These are phyloP conservation scores for Ptilodon capucinus DNA, from an alignment of 2,888 invertebrate genomes.

Conservation along the genomic window DNA sequence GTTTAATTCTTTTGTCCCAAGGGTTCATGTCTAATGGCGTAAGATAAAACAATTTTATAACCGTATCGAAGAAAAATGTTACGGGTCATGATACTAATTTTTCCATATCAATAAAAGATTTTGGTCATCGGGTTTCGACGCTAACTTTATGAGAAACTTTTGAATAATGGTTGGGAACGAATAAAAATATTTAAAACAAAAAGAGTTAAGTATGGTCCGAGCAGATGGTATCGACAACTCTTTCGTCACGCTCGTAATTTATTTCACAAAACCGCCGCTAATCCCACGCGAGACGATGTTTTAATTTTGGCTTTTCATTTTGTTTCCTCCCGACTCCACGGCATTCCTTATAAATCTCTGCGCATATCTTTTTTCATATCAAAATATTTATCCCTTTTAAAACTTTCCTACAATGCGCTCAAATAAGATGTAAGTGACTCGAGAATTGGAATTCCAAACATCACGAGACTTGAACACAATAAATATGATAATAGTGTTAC, in stretches of 20 bases:
- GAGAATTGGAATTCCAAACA: constrained; percentile 58
- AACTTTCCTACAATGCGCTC: constrained; percentile 37
- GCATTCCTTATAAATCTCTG: constrained; percentile 65
- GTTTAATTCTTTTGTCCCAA: constrained; percentile 42
- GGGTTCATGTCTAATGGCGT: constrained; percentile 27
- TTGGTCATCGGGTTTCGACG: constrained; percentile 64
- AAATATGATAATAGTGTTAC: constrained; percentile 70
- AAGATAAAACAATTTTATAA: constrained; percentile 57
- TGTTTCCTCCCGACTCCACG: constrained; percentile 53
- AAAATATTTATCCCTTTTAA: constrained; percentile 55
- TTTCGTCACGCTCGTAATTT: constrained; percentile 82
- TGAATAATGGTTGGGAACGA: constrained; percentile 77
- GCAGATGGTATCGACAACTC: constrained; percentile 79
- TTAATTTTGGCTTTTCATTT: constrained; percentile 75
- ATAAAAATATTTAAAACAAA: constrained; percentile 72
- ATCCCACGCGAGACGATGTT: constrained; percentile 74
- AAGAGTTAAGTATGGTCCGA: constrained; percentile 74
- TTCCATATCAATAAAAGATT: constrained; percentile 76
- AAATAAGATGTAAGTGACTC: constrained; percentile 55
- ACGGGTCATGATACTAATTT: constrained; percentile 65
- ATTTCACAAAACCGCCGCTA: constrained; percentile 79
- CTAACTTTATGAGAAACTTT: constrained; percentile 72
- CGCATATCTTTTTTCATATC: constrained; percentile 60
- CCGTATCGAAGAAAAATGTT: constrained; percentile 54
- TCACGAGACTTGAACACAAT: constrained; percentile 59